Base-by-base conservation (phyloP, 2,113 vertebrate species). In the Myotis yumanensis region DNA sequence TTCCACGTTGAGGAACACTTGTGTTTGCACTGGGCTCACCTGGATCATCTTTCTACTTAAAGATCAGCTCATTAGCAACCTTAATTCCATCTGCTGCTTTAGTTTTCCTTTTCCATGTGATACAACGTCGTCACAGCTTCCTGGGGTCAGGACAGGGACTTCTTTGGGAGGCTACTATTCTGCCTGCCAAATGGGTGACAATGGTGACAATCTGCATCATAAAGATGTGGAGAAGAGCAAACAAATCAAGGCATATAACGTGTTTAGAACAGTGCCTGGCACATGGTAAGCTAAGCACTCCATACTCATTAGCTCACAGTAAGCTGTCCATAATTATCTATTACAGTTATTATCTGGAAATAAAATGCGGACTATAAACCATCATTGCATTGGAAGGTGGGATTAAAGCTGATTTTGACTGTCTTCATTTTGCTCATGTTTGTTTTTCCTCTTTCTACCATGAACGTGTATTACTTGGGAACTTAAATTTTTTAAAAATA, bases 401-500 rank as follows among this genome's bases (percentile, higher is more conserved):
- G 25, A 84, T 80, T 64, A 59, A 87, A 84, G n/a, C 7, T 66
- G 51, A 35, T 82, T 88, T 93, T 91, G 71, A 32, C 76, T 57
- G 54, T 66, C 20, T 89, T 92, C 30, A 23, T 89, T 72, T 88
- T 69, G 59, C 22, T 68, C 22, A 37, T 82, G 5, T 82, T 71
- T 83, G 7, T 81, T n/a, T 81, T 87, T 11, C 37, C 59, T 75
- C 94, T 96, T 86, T 71, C 40, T 86, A 62, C 59, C 51, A 81
- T 16, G 16, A 93, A 69, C 52, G 46, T 32, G 18, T n/a, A 46
- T 69, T 83, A 46, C 32, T 69, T 84, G 37, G 72, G 46, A 14
- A 72, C 23, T 59, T 92, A 51, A 3, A 52, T 1, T 10, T 66
- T 75, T 48, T 57, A 86, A 91, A 75, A 91, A 93, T 80, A 48